These are phyloP conservation scores for Drosophila paranaensis DNA, from an alignment of 2,888 invertebrate genomes.

Conservation along the genomic window DNA sequence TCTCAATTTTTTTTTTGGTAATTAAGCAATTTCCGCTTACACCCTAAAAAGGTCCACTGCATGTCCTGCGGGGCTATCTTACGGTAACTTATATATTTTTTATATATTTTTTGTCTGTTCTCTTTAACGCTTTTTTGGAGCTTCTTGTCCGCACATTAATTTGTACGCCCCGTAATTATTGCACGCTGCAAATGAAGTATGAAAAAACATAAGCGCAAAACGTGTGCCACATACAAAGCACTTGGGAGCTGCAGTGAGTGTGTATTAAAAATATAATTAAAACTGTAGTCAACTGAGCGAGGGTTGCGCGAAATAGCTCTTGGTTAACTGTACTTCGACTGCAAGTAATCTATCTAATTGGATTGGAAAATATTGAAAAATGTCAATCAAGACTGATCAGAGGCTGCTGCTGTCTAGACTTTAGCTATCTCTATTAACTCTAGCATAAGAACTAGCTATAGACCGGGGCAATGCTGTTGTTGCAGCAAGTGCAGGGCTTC, in stretches of 20 bases:
- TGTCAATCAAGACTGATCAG: neutral
- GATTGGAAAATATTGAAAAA: neutral
- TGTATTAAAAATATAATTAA: slow-evolving; percentile 52
- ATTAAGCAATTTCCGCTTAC: slow-evolving; percentile 73
- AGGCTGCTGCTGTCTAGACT: neutral
- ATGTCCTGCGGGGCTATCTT: slow-evolving; percentile 30
- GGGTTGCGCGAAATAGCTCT: slow-evolving; percentile 12
- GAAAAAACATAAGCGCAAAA: slow-evolving; percentile 66
- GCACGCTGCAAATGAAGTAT: slow-evolving; percentile 68
- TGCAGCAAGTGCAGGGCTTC: slow-evolving; percentile 53
- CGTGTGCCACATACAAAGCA: slow-evolving; percentile 73
- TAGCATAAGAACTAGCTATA: neutral
- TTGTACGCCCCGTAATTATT: slow-evolving; percentile 74
- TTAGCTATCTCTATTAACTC: neutral
- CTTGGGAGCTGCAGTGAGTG: neutral
- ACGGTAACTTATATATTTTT: slow-evolving; percentile 50
- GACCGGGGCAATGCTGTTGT: slow-evolving; percentile 7
- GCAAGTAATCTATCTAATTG: slow-evolving; percentile 26
- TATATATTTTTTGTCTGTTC: neutral
- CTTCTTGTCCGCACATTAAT: slow-evolving; percentile 55
- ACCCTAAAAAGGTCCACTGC: slow-evolving; percentile 27
- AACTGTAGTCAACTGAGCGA: slow-evolving; percentile 41
- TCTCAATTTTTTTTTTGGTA: slow-evolving; percentile 23
- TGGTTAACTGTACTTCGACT: neutral
- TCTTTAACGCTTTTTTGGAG: slow-evolving; percentile 7